A percentile compares a stretch with the other conserved stretches of the same genome.
Evolutionary conservation across 2,888 invertebrate genomes (phyloP).

Genomic region (Synergus gifuensis): DNA sequence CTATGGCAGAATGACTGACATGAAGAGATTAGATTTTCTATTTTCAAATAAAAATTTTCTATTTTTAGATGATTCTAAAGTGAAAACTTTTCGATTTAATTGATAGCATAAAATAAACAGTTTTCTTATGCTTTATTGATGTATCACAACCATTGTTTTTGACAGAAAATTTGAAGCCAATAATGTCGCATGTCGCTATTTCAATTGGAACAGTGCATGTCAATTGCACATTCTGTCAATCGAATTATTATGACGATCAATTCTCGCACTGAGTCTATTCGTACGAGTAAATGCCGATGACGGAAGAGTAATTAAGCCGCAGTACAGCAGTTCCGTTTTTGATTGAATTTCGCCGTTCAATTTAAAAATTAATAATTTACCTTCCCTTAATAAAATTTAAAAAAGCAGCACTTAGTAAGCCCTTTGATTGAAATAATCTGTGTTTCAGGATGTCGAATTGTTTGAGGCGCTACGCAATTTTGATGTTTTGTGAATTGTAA

Average conservation of each 20-base stretch:
- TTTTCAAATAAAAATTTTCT: not conserved
- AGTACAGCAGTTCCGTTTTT: not conserved
- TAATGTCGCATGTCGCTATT: slow-evolving; percentile 14
- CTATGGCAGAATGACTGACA: not conserved
- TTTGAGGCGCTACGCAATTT: not conserved
- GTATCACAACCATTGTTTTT: not conserved
- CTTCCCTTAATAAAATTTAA: not conserved
- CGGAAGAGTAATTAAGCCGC: slow-evolving; percentile 28
- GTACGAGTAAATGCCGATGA: slow-evolving; percentile 5
- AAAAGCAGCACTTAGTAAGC: not conserved
- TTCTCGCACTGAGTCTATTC: slow-evolving; percentile 29
- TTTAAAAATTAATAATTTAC: not conserved
- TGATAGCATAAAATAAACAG: not conserved
- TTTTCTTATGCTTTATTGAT: not conserved
- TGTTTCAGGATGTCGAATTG: not conserved
- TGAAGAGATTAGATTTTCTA: not conserved
- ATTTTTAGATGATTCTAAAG: not conserved
- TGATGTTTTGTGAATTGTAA: not conserved
- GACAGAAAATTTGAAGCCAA: not conserved
- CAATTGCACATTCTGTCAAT: slow-evolving; percentile 30
- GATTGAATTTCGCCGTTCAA: not conserved
- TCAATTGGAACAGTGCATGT: slow-evolving; percentile 23
- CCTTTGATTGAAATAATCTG: no score
- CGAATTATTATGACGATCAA: slow-evolving; percentile 35
- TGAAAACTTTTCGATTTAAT: not conserved